These are phyloP conservation scores for Drosophila fungiperda DNA, from an alignment of 2,888 invertebrate species.

Conservation along the genomic window DNA sequence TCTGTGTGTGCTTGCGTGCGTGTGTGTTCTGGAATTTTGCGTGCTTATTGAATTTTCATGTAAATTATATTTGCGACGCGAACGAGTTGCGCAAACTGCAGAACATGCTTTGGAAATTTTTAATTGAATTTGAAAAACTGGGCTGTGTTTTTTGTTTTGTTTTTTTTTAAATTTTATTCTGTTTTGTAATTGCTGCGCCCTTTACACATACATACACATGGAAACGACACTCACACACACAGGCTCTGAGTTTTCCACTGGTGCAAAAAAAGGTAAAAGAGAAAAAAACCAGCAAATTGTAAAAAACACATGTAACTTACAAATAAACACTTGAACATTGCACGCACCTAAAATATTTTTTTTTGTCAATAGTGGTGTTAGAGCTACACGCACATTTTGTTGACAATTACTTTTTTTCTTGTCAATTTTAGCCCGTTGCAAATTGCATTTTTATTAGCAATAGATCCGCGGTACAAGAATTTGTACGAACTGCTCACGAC, in stretches of 20 bases:
- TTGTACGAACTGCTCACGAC: slow-evolving; percentile 51
- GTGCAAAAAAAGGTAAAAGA: slow-evolving; percentile 46
- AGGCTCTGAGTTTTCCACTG: slow-evolving; percentile 50
- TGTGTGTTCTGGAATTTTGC: slow-evolving; percentile 69
- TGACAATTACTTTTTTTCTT: slow-evolving; percentile 34
- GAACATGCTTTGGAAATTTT: slow-evolving; percentile 44
- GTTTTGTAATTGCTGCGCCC: slow-evolving; percentile 67
- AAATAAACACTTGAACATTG: slow-evolving; percentile 35
- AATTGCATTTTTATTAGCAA: slow-evolving; percentile 54
- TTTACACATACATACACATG: slow-evolving; percentile 57
- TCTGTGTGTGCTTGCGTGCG: slow-evolving; percentile 24
- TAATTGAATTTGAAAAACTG: slow-evolving; percentile 53
- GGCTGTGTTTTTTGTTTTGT: slow-evolving; percentile 19
- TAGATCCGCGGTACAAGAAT: slow-evolving; percentile 35
- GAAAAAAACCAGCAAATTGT: slow-evolving; percentile 23
- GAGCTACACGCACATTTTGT: slow-evolving; percentile 45
- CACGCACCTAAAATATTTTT: slow-evolving; percentile 29
- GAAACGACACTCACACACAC: slow-evolving; percentile 49
- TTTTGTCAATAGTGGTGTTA: slow-evolving; percentile 32
- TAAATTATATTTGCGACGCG: slow-evolving; percentile 20
- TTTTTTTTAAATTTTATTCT: slow-evolving; percentile 10
- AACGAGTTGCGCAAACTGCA: slow-evolving; percentile 59
- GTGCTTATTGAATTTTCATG: slow-evolving; percentile 77
- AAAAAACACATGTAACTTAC: slow-evolving; percentile 43
- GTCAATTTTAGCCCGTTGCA: slow-evolving; percentile 37